Evolutionary conservation across 2,797 vertebrate genomes (phyloP).

Genomic region (Psittacula derbiana): DNA sequence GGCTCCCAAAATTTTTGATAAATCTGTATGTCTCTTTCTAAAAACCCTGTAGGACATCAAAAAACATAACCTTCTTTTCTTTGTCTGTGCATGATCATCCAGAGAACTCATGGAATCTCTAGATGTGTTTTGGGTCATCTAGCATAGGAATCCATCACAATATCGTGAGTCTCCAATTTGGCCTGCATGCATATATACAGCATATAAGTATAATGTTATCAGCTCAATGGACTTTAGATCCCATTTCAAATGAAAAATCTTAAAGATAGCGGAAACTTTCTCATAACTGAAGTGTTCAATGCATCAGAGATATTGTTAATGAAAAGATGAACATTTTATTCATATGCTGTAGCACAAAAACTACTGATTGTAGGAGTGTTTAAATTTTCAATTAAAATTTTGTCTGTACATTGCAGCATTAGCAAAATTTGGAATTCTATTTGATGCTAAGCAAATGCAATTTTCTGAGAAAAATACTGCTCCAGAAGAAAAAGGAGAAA

Average conservation of each 20-base stretch:
- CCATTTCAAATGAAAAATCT: not conserved
- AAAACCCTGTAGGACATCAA: not conserved
- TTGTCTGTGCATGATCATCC: not conserved
- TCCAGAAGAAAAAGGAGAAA: not conserved
- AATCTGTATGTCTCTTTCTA: not conserved
- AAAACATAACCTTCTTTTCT: not conserved
- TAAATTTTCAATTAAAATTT: not conserved
- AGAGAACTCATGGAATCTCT: not conserved
- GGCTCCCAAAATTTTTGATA: not conserved
- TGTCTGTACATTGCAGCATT: fast-evolving
- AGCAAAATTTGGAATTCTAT: not conserved
- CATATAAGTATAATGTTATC: not conserved
- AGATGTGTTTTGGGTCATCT: not conserved
- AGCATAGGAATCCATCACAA: not conserved
- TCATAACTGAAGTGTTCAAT: not conserved
- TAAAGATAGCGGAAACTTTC: not conserved
- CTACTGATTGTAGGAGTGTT: not conserved
- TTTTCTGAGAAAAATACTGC: not conserved
- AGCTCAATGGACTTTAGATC: not conserved
- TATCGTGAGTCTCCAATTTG: fast-evolving
- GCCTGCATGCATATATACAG: not conserved
- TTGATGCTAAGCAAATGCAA: not conserved
- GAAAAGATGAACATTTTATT: not conserved
- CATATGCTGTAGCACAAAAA: not conserved
- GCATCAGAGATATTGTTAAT: not conserved